phyloP scores from a whole-genome alignment of 2,797 vertebrate species.

The Menidia menidia region DNA sequence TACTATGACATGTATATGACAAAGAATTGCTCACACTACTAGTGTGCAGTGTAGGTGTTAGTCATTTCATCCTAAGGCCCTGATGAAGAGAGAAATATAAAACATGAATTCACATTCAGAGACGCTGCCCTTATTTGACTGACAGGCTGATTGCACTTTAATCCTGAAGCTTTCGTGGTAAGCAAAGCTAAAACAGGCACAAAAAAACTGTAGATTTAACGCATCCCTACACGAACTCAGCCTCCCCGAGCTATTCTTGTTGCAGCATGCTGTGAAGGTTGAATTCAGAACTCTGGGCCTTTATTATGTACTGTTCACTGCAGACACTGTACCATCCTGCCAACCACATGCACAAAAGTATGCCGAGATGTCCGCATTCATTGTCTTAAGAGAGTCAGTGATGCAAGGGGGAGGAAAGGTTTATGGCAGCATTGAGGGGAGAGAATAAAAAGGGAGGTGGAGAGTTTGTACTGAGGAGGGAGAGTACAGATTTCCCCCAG shows the following conservation, averaged over 20 bases:
- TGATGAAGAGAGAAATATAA: background rate
- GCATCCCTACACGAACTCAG: background rate
- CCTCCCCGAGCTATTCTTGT: background rate
- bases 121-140: conserved; percentile 62
- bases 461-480: conserved; percentile 1
- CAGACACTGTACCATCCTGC: conserved; percentile 19
- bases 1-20: conserved; percentile 7
- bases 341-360: background rate
- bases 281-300: conserved; percentile 19
- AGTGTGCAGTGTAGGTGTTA: background rate
- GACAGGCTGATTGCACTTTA: background rate
- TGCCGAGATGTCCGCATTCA: conserved; percentile 20
- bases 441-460: background rate
- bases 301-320: conserved; percentile 39
- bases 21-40: background rate
- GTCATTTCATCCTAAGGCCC: conserved; percentile 8
- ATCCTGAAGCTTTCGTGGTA: background rate
- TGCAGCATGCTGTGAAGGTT: background rate
- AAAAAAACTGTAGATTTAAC: background rate
- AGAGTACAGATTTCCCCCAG: conserved; percentile 37
- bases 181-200: background rate
- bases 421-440: background rate
- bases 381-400: conserved; percentile 4
- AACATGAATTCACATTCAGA: conserved; percentile 11
- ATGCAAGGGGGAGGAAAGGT: conserved; percentile 9